phyloP scores from a whole-genome alignment of 1,140 invertebrate genomes.

The Philaenus spumarius region DNA sequence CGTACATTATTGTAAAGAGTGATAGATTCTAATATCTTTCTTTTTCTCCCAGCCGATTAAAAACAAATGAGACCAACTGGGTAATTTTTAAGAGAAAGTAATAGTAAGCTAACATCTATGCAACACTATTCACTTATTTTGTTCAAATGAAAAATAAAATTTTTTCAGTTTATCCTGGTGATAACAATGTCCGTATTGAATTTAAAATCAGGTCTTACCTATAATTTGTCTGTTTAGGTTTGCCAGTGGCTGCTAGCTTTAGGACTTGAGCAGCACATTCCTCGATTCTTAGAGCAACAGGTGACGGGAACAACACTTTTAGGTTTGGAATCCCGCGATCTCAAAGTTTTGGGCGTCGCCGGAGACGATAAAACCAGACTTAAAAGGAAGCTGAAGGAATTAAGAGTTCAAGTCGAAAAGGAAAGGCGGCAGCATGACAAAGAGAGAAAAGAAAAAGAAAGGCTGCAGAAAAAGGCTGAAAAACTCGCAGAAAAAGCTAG shows the following conservation, averaged over 20 bases:
- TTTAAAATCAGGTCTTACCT: not conserved
- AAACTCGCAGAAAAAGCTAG: slow-evolving; percentile 61
- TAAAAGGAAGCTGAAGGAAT: slow-evolving; percentile 84
- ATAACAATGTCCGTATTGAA: not conserved
- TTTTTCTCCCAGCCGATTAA: too few relatives aligned
- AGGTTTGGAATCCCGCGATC: slow-evolving; percentile 75
- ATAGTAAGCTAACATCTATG: too few relatives aligned
- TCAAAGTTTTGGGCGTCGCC: slow-evolving; percentile 76
- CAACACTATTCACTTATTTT: too few relatives aligned
- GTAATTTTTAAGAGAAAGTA: too few relatives aligned
- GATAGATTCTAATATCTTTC: too few relatives aligned
- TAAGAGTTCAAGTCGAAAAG: slow-evolving; percentile 70
- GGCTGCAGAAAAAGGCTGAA: slow-evolving; percentile 69
- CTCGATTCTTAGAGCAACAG: slow-evolving; percentile 74
- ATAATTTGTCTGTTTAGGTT: slow-evolving; percentile 48
- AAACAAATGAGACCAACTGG: too few relatives aligned
- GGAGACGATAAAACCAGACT: slow-evolving; percentile 74
- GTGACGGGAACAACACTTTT: slow-evolving; percentile 77
- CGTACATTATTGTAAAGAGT: too few relatives aligned
- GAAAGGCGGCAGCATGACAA: slow-evolving; percentile 65
- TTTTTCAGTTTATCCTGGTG: not conserved
- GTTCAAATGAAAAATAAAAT: too few relatives aligned
- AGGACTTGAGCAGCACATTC: slow-evolving; percentile 74
- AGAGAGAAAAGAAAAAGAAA: slow-evolving; percentile 69
- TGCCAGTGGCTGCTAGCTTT: slow-evolving; percentile 80